phyloP scores from a whole-genome alignment of 2,797 vertebrate species.

The Rallus crepitans region DNA sequence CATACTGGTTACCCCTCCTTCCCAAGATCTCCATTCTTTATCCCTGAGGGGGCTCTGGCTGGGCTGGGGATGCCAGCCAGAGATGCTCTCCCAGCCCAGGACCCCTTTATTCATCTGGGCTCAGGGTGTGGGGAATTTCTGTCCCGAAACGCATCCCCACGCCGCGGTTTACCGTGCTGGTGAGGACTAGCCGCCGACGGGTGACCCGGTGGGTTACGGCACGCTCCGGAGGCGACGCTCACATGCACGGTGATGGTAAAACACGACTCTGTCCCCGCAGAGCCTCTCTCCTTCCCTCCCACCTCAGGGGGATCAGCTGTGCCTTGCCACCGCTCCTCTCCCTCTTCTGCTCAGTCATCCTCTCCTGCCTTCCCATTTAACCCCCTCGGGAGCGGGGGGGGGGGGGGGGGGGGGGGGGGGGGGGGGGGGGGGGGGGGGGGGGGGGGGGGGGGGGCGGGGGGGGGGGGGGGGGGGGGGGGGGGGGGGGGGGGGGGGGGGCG shows the following conservation, averaged over 20 bases:
- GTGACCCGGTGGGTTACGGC: constrained; percentile 25
- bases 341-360: constrained; percentile 58
- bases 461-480: no score
- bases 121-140: not conserved
- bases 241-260: constrained; percentile 38
- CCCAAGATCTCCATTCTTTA: not conserved
- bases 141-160: not conserved
- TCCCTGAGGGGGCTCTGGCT: rapidly evolving
- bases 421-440: not conserved
- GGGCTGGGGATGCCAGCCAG: rapidly evolving
- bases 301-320: constrained; percentile 45
- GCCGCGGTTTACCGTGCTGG: not conserved
- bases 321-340: constrained; percentile 10
- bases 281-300: constrained; percentile 55
- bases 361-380: constrained; percentile 57
- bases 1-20: no score
- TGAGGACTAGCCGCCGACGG: not conserved
- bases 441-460: no score
- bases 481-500: no score
- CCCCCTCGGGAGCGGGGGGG: not conserved
- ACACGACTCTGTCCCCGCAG: constrained; percentile 54
- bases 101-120: rapidly evolving
- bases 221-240: not conserved
- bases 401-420: no score
- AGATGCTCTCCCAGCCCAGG: not conserved